Conservation (phyloP, 2,888 invertebrate genomes). For the Acutogordius australiensis region DNA sequence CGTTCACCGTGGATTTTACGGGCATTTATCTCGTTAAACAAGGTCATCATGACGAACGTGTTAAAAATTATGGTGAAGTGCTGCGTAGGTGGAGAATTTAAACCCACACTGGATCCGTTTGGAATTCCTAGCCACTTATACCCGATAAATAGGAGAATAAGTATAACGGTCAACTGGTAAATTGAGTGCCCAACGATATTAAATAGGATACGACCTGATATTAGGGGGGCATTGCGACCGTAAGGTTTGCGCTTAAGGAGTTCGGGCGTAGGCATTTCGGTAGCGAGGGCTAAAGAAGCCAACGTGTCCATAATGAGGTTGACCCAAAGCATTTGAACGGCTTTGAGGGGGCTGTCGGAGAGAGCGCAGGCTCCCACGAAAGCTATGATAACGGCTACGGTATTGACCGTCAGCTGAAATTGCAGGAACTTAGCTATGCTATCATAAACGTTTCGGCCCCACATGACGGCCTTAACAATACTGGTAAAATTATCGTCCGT, state of each 20-base stretch:
- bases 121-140: constrained; percentile 52
- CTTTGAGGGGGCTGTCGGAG: constrained; percentile 23
- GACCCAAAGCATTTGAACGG: constrained; percentile 29
- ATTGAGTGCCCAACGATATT: constrained; percentile 49
- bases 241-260: constrained; percentile 27
- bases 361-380: constrained; percentile 28
- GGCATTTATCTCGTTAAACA: constrained; percentile 98
- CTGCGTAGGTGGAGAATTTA: constrained; percentile 52
- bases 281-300: constrained; percentile 29
- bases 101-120: constrained; percentile 44
- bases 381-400: constrained; percentile 28
- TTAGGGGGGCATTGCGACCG: constrained; percentile 27
- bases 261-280: constrained; percentile 27
- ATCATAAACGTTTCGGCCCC: constrained; percentile 30
- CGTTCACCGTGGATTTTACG: constrained; percentile 96
- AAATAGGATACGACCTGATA: constrained; percentile 28
- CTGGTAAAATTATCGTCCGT: constrained; percentile 30
- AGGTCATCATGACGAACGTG: constrained; percentile 98
- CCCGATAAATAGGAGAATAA: constrained; percentile 67
- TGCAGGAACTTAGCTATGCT: constrained; percentile 29
- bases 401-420: constrained; percentile 29
- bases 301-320: constrained; percentile 30
- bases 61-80: constrained; percentile 99
- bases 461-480: constrained; percentile 30
- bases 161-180: constrained; percentile 70